phyloP scores from a whole-genome alignment of 1,140 invertebrate genomes.

The Pristionchus pacificus region DNA sequence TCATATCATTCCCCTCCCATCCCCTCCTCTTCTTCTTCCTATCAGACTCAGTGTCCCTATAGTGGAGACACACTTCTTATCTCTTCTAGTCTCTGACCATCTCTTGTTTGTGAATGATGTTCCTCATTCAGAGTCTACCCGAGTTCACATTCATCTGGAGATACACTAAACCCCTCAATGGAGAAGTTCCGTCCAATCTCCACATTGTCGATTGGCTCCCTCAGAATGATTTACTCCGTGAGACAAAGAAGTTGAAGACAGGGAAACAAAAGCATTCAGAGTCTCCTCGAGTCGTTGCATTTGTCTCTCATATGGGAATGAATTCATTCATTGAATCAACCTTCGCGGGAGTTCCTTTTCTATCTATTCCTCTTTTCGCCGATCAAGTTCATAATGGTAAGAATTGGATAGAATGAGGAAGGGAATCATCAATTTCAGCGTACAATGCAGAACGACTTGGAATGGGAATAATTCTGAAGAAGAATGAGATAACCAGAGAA shows the following conservation, averaged over 20 bases:
- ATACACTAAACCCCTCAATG: conserved; percentile 15
- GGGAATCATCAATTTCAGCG: too few species aligned
- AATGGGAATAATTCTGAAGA: conserved; percentile 6
- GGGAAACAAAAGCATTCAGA: too few species aligned
- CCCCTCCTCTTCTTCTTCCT: too few species aligned
- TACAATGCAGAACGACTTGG: too few species aligned
- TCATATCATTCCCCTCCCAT: too few species aligned
- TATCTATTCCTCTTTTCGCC: conserved; percentile 50
- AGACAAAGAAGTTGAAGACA: too few species aligned
- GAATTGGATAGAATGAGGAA: neutral
- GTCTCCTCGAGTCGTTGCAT: neutral
- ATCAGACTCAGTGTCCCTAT: neutral
- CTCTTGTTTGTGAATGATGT: too few species aligned
- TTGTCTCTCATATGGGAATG: conserved; percentile 45
- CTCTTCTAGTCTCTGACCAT: too few species aligned
- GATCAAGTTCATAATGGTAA: conserved; percentile 42
- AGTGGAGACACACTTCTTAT: conserved; percentile 15
- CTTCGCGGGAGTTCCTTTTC: conserved; percentile 43
- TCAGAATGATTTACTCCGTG: conserved; percentile 30
- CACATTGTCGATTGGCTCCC: conserved; percentile 26
- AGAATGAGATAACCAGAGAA: neutral
- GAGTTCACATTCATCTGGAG: conserved; percentile 32
- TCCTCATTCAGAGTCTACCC: too few species aligned
- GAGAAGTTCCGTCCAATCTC: conserved; percentile 19
- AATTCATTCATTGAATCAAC: conserved; percentile 44